Base-by-base conservation (phyloP, 2,888 invertebrate species). In the Apomyelois bistriatella region DNA sequence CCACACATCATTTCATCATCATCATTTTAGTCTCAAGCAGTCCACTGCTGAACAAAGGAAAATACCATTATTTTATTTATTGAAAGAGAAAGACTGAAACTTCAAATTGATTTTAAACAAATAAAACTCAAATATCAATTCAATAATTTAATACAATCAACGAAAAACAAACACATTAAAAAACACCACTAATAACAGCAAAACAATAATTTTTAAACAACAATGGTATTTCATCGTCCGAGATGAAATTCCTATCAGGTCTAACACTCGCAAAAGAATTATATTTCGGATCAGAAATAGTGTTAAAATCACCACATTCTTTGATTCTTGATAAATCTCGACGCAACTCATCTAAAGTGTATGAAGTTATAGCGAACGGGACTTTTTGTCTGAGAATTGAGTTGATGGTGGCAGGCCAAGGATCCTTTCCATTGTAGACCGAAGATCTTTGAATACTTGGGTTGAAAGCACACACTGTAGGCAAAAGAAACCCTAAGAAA, bases 161-260 rank as follows among this genome's bases (percentile, higher is more conserved):
- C 52, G 54, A 61, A 56, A 53, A 63, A 65, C 55, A 71, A 42
- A 51, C 43, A 52, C 8, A 35, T 53, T 50, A 60, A 32, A 53
- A 36, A 47, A 60, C 65, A 56, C 84, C 86, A 74, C 79, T 74
- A 41, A 94, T 75, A 56, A 94, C 82, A 66, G 91, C 84, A 59
- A 91, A 86, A 76, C 91, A 94, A 75, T 92, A 93, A 80, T 95
- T 95, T 71, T 95, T 95, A 68, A 94, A 95, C 68, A 95, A 90
- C 54, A 95, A 78, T 0, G 95, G 95, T 46, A 91, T 92, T 43
- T 92, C 91, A 57, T 95, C 93, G 64, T 95, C 95, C 5, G 94
- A 93, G 10, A 95, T 93, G 59, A 95, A 94, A 68, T 95, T 95
- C 47, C 95, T 91, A 61, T 94, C 94, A 0, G 95, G 95, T 58